Base-by-base conservation (phyloP, 2,888 invertebrate genomes). In the Abrostola tripartita region DNA sequence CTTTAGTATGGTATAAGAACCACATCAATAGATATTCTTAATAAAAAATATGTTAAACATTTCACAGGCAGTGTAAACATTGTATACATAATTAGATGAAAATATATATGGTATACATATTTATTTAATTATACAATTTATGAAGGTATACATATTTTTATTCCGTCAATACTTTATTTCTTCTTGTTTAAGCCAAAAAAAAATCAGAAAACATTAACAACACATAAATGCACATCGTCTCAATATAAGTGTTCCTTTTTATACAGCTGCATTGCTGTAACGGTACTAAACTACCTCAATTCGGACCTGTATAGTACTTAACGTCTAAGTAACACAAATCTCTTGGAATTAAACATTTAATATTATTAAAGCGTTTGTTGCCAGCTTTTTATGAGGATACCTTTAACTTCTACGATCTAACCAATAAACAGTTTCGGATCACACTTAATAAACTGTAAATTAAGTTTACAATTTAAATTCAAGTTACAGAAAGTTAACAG, bases 241-340 rank as follows among this genome's bases (percentile, higher is more conserved):
- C 81, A 78, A 81, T 86, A 86, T 24, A 24, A 85, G 85, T 85
- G 81, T 85, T 79, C 79, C 79, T 83, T 84, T 85, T 85, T 89
- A 87, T 89, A 88, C 82, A 87, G 85, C 88, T 84, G 85, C 81
- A 82, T 85, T 83, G 83, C 74, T 61, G 63, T 91, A 92, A 92
- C 92, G 90, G 92, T 88, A 90, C 85, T 79, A 88, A 88, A 88
- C 83, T n/a, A n/a, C n/a, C n/a, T 81, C 85, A 90, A 87, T 87
- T 84, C 79, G 79, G 81, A 76, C 68, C 73, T 61, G 63, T 84
- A 84, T 81, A 85, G 87, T 90, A 85, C 86, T 84, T 88, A 88
- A 88, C 81, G 82, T 81, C 84, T 84, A 84, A 86, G 85, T 86
- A 81, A 86, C 87, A 88, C 84, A 85, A 87, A 85, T 86, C 83